Base-by-base conservation (phyloP, 2,113 vertebrate species). In the Lepisosteus oculatus region DNA sequence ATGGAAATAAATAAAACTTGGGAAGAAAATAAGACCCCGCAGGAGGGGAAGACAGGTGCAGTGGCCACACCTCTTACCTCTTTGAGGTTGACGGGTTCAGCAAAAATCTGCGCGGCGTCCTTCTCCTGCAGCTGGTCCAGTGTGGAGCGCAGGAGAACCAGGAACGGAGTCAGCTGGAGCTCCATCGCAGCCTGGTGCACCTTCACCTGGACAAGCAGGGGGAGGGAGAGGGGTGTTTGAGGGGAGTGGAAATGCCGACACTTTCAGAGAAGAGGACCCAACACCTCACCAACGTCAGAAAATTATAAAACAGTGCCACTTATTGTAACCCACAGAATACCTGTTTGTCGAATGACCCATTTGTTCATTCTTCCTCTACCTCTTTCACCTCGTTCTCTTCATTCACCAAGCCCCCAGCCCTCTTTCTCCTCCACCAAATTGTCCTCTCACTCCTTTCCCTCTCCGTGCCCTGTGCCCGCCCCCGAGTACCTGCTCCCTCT, bases 41-140 rank as follows among this genome's bases (percentile, higher is more conserved):
- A 29, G 47, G 47, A 51, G 47, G 47, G 47, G 47, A 29, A 29
- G 47, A 51, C 47, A 51, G 47, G 47, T 5, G 12, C 56, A 3
- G 56, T 59, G 3, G 1, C 6, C 4, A n/a, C 13, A 75, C 43
- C 63, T 93, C 93, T 88, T 78, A 95, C 97, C 94, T 99, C 97
- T 3, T 92, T 92, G 65, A 98, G 84, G 82, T 94, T 84, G 51
- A 99, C 97, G 0, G 97, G 97, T 70, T 97, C 86, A 0, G 93
- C 88, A 56, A 99, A 99, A 84, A 99, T 99, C 77, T 94, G 89
- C 3, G 94, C 96, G 0, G 93, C 86, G 74, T 99, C 97, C 79
- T 97, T 98, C 84, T 99, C 95, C 86, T 98, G 95, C 63, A 99
- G 91, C 80, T 98, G 92, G 79, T 99, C 95, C 80, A 99, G 80